Evolutionary conservation across 2,797 vertebrate genomes (phyloP).

Genomic region (Setipinna tenuifilis): DNA sequence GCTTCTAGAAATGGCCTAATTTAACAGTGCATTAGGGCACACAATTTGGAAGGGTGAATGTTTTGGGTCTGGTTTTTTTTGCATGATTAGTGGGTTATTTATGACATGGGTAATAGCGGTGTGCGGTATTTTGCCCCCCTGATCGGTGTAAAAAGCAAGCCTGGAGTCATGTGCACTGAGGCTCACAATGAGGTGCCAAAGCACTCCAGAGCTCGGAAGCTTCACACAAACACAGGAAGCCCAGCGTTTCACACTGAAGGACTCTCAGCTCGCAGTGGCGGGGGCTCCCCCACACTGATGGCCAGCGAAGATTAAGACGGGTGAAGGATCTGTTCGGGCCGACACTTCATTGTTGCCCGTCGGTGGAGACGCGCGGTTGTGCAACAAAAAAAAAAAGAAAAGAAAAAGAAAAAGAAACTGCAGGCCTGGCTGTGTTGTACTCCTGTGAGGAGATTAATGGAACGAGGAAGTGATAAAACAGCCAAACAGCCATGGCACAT

Average conservation of each 20-base stretch:
- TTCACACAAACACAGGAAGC: conserved; percentile 98
- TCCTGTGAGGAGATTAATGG: conserved; percentile 65
- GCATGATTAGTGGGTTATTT: neutral
- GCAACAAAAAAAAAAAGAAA: neutral
- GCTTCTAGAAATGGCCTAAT: neutral
- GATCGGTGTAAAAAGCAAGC: conserved; percentile 67
- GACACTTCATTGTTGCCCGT: conserved; percentile 81
- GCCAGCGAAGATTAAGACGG: conserved; percentile 89
- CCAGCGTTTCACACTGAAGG: conserved; percentile 81
- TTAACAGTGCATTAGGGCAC: too few species aligned
- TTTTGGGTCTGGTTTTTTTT: too few species aligned
- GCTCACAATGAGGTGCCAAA: conserved; percentile 81
- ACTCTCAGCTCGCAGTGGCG: conserved; percentile 75
- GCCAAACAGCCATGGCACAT: conserved; percentile 25
- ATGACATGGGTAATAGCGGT: neutral
- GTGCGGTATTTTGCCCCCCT: conserved; percentile 58
- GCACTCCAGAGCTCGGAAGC: conserved; percentile 90
- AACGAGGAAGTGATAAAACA: conserved; percentile 82
- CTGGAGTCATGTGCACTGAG: conserved; percentile 61
- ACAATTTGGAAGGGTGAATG: too few species aligned
- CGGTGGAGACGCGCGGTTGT: conserved; percentile 51
- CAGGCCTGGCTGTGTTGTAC: neutral
- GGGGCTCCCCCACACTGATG: conserved; percentile 77
- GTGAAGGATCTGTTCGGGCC: conserved; percentile 80
- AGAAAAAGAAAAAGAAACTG: neutral